These are phyloP conservation scores for Chelonus formosanus DNA, from an alignment of 2,888 invertebrate species.

Conservation along the genomic window DNA sequence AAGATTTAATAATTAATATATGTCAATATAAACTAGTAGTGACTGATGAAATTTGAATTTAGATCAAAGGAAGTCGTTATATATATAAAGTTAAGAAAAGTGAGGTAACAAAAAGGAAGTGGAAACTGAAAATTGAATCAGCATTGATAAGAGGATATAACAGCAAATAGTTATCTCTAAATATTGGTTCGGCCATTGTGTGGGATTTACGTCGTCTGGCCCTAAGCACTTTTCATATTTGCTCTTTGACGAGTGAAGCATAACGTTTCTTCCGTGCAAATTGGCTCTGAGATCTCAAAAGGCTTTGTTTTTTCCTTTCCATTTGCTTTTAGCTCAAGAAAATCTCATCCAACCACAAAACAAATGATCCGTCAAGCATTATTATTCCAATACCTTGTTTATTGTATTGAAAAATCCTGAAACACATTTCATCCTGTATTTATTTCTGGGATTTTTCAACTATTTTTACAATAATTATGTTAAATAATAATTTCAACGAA, in stretches of 20 bases:
- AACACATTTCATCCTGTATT: background rate
- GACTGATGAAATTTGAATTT: too few relatives aligned
- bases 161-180: constrained; percentile 43
- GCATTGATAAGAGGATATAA: constrained; percentile 38
- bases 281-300: constrained; percentile 42
- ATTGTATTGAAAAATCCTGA: background rate
- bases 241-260: constrained; percentile 42
- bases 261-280: constrained; percentile 40
- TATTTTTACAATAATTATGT: too few relatives aligned
- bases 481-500: too few relatives aligned
- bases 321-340: constrained; percentile 21
- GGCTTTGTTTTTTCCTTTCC: constrained; percentile 27
- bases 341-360: constrained; percentile 61
- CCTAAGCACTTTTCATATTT: constrained; percentile 44
- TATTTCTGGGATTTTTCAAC: background rate
- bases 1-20: too few relatives aligned
- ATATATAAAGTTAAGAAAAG: background rate
- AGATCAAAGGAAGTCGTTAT: constrained; percentile 3
- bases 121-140: constrained; percentile 27
- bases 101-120: background rate
- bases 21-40: too few relatives aligned
- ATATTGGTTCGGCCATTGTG: constrained; percentile 40
- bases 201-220: constrained; percentile 5
- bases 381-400: constrained; percentile 7
- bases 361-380: constrained; percentile 57